A percentile compares a stretch with the other conserved stretches of the same genome.
Evolutionary conservation across 2,113 vertebrate genomes (phyloP).

Genomic region (Paramormyrops kingsleyae): DNA sequence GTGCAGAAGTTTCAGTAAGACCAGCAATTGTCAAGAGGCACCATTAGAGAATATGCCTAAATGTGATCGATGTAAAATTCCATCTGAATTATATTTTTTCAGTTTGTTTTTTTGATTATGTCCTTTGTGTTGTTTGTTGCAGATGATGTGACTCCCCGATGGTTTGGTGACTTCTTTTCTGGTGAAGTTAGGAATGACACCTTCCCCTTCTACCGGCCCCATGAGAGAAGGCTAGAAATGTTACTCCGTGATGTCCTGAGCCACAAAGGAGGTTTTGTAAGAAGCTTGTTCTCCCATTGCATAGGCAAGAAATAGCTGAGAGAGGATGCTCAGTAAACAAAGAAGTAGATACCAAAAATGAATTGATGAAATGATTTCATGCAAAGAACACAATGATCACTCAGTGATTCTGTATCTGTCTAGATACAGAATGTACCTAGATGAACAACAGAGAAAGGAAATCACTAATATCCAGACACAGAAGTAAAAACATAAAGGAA

Average conservation of each 20-base stretch:
- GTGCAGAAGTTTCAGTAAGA: background rate
- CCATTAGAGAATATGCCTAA: background rate
- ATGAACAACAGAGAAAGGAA: background rate
- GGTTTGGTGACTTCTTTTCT: background rate
- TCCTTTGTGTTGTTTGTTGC: background rate
- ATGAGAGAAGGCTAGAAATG: background rate
- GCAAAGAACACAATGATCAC: background rate
- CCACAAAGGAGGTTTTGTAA: background rate
- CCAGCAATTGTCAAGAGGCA: background rate
- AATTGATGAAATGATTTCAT: background rate
- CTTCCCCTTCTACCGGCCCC: background rate
- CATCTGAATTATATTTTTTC: background rate
- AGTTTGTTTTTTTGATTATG: background rate
- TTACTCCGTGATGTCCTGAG: background rate
- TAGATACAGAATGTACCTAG: background rate
- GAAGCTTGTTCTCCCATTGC: background rate
- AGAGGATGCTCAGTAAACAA: background rate
- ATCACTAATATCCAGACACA: background rate
- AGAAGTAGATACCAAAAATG: background rate
- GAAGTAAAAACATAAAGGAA: background rate
- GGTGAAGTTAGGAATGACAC: background rate
- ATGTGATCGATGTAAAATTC: background rate
- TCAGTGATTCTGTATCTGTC: background rate
- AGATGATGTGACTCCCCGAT: background rate
- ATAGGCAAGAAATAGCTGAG: background rate